phyloP scores from a whole-genome alignment of 2,113 vertebrate genomes.

The Eolophus roseicapilla region DNA sequence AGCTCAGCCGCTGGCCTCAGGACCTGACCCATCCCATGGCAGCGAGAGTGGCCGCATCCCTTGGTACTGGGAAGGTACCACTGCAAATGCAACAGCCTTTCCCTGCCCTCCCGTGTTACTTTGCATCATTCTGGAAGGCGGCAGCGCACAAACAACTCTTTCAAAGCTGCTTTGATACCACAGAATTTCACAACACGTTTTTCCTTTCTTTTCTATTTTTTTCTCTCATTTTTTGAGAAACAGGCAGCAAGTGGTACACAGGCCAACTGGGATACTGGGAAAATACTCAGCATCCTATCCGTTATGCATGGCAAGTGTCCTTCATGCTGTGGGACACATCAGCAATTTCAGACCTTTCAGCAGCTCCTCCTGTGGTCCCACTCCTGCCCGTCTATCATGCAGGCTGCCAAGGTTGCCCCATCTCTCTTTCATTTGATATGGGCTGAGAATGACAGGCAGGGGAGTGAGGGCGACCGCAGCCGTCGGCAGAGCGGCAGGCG shows the following conservation, averaged over 20 bases:
- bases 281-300: slow-evolving; percentile 17
- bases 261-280: not conserved
- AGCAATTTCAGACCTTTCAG: slow-evolving; percentile 49
- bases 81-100: not conserved
- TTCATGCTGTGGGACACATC: slow-evolving; percentile 11
- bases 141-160: not conserved
- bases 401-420: slow-evolving; percentile 7
- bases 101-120: not conserved
- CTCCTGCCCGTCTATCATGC: not conserved
- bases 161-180: not conserved
- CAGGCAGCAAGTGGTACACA: not conserved
- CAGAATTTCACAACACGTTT: not conserved
- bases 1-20: not conserved
- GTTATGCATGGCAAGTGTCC: slow-evolving; percentile 29
- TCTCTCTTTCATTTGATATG: slow-evolving; percentile 32
- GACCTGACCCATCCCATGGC: rapidly evolving
- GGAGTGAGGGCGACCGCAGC: not conserved
- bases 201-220: not conserved
- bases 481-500: not conserved
- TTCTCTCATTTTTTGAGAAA: not conserved
- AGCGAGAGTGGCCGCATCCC: not conserved
- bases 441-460: slow-evolving; percentile 29
- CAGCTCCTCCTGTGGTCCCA: slow-evolving; percentile 44
- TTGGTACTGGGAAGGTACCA: not conserved
- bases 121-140: not conserved